Conservation (phyloP, 2,888 invertebrate genomes). For the Crioceris asparagi region DNA sequence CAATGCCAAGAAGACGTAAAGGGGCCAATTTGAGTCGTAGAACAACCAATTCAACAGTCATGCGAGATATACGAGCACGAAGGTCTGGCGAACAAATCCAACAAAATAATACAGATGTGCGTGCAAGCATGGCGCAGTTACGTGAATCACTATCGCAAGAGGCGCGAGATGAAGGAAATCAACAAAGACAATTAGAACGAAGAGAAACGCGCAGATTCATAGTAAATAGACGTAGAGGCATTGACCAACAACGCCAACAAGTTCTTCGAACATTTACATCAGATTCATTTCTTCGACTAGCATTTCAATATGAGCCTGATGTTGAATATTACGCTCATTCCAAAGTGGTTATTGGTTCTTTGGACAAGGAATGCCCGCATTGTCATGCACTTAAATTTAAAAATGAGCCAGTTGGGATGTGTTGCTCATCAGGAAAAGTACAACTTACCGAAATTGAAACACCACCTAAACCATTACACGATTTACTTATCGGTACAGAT, state of each 20-base stretch:
- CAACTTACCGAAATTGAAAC: background rate
- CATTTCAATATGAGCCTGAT: conserved; percentile 3
- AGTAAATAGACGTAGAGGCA: conserved; percentile 4
- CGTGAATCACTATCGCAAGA: conserved; percentile 4
- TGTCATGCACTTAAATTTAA: too few relatives aligned
- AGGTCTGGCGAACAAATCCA: too few relatives aligned
- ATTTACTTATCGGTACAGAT: background rate
- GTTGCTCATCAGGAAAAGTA: conserved; percentile 4
- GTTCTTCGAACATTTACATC: conserved; percentile 6
- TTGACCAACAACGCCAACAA: conserved; percentile 5
- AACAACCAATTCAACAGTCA: too few relatives aligned
- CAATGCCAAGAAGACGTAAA: too few relatives aligned
- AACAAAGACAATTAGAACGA: too few relatives aligned
- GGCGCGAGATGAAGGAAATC: conserved; percentile 1
- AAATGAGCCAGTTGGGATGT: conserved; percentile 6
- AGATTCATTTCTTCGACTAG: too few relatives aligned
- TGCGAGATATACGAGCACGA: too few relatives aligned
- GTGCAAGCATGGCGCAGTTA: too few relatives aligned
- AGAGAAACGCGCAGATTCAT: background rate
- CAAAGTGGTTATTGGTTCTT: conserved; percentile 6
- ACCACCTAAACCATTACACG: background rate
- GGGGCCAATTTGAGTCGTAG: too few relatives aligned
- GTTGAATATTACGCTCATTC: too few relatives aligned
- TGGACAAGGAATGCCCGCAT: conserved; percentile 4
- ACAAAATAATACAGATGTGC: too few relatives aligned